These are phyloP conservation scores for Columbina picui DNA, from an alignment of 2,113 vertebrate species.

Conservation along the genomic window DNA sequence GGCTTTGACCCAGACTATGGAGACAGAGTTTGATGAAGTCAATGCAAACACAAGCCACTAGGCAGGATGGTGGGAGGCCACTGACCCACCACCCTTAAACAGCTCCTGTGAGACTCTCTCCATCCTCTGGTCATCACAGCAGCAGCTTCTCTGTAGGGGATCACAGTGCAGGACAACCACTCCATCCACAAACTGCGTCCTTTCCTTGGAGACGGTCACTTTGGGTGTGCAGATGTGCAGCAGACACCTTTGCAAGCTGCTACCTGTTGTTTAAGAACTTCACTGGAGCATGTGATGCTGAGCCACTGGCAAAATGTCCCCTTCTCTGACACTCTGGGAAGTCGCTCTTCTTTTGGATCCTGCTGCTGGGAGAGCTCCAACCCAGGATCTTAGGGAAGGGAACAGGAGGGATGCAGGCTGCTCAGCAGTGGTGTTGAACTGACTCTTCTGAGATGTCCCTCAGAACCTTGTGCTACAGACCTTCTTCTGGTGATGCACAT, in stretches of 20 bases:
- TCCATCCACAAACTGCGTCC: neutral
- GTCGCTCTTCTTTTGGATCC: neutral
- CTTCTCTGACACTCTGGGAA: neutral
- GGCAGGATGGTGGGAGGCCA: neutral
- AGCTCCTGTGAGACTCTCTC: neutral
- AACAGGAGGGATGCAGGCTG: neutral
- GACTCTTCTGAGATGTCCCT: neutral
- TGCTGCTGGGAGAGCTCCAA: neutral
- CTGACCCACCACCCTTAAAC: neutral
- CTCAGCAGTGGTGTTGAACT: neutral
- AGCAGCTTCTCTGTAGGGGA: neutral
- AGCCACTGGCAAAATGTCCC: neutral
- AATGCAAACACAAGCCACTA: rapidly evolving
- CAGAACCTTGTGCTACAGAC: rapidly evolving
- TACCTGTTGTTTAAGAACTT: neutral
- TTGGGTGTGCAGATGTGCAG: neutral
- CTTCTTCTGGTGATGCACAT: neutral
- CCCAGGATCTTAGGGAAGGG: neutral
- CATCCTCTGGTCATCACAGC: neutral
- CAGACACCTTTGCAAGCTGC: neutral
- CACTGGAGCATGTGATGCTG: neutral
- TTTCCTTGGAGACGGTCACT: neutral
- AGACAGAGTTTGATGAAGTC: neutral
- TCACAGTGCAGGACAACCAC: neutral
- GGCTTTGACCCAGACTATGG: neutral